phyloP scores from a whole-genome alignment of 2,888 invertebrate species.

The Siphlonurus alternatus region DNA sequence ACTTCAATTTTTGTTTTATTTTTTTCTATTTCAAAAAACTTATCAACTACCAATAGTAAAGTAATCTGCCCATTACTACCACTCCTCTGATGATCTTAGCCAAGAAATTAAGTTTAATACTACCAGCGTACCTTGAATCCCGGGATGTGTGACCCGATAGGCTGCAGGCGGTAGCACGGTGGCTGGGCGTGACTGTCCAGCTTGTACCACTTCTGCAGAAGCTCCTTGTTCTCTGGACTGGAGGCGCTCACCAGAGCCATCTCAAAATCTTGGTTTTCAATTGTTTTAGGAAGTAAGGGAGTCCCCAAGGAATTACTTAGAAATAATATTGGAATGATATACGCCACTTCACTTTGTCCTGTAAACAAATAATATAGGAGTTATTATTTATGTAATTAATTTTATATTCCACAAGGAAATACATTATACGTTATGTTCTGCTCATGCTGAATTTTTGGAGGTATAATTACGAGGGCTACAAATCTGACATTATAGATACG shows the following conservation, averaged over 20 bases:
- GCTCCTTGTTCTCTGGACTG: slow-evolving; percentile 26
- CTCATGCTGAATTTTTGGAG: neutral
- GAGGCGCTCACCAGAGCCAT: slow-evolving; percentile 47
- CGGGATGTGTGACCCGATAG: slow-evolving; percentile 35
- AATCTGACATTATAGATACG: no score
- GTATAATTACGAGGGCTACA: neutral
- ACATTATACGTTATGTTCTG: slow-evolving; percentile 5
- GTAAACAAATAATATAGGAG: slow-evolving; percentile 18
- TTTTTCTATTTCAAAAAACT: no score
- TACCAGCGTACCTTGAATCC: slow-evolving; percentile 16
- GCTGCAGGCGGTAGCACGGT: slow-evolving; percentile 55
- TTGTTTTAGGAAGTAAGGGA: slow-evolving; percentile 55
- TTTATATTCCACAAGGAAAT: no score
- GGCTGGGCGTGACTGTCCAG: slow-evolving; percentile 56
- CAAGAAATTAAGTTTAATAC: neutral
- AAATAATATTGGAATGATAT: slow-evolving; percentile 61
- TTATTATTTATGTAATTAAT: no score
- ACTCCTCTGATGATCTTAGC: no score
- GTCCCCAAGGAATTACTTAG: slow-evolving; percentile 61
- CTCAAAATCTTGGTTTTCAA: slow-evolving; percentile 64
- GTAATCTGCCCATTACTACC: no score
- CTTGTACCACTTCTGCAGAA: slow-evolving; percentile 38
- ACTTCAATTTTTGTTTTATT: no score
- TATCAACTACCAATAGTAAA: no score
- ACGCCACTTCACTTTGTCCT: slow-evolving; percentile 57